Percentiles rank a stretch among this genome's conserved stretches.
Conservation (phyloP, 2,888 invertebrate species). For the Dilophus febrilis region DNA sequence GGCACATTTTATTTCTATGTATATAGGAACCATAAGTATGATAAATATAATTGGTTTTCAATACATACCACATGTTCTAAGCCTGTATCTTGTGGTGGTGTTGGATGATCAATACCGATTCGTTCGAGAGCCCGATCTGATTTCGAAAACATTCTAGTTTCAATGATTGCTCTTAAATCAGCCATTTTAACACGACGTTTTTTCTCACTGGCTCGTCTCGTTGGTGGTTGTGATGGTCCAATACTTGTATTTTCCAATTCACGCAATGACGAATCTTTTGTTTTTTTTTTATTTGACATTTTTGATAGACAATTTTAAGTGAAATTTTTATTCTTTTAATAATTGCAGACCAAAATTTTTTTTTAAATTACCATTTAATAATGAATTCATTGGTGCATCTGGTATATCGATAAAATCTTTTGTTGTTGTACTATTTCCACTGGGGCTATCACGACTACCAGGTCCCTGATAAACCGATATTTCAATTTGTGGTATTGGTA, state of each 20-base stretch:
- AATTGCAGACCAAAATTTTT: neutral
- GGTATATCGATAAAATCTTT: constrained; percentile 68
- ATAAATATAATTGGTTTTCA: constrained; percentile 14
- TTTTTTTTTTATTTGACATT: too few species aligned
- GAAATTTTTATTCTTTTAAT: neutral
- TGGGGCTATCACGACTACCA: constrained; percentile 32
- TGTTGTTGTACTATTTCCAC: constrained; percentile 26
- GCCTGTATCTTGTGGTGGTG: constrained; percentile 40
- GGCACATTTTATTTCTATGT: too few species aligned
- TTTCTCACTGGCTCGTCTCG: constrained; percentile 63
- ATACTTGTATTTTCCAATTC: neutral
- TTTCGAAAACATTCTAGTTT: constrained; percentile 77
- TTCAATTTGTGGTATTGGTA: constrained; percentile 87
- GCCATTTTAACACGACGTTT: constrained; percentile 83
- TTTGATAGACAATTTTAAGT: too few species aligned
- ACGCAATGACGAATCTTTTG: constrained; percentile 9
- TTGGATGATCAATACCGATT: constrained; percentile 55
- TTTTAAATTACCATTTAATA: constrained; percentile 18
- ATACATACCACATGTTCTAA: constrained; percentile 41
- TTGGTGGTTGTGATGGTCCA: constrained; percentile 10
- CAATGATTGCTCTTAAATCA: constrained; percentile 79
- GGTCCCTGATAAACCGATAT: constrained; percentile 70
- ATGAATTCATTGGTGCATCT: constrained; percentile 40
- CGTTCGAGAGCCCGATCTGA: constrained; percentile 83
- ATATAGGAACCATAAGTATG: too few species aligned